Evolutionary conservation across 2,113 vertebrate genomes (phyloP).

Genomic region (Dendropsophus ebraccatus): DNA sequence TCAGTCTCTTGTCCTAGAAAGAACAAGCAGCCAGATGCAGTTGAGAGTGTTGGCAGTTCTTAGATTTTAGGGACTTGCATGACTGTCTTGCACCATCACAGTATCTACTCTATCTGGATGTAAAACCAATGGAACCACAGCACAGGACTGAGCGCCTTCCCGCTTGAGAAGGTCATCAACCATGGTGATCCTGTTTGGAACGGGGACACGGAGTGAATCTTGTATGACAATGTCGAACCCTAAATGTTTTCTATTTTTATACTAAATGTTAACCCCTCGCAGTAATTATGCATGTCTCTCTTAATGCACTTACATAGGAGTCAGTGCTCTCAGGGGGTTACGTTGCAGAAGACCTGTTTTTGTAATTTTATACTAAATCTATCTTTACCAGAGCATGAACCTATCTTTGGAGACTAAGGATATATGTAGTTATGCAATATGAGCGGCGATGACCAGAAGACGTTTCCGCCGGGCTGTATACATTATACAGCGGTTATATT

Average conservation of each 20-base stretch:
- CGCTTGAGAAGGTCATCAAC: not conserved
- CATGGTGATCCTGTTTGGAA: not conserved
- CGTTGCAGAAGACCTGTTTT: constrained; percentile 41
- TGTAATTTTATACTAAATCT: constrained; percentile 40
- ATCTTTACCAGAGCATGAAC: constrained; percentile 49
- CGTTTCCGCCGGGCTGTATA: not conserved
- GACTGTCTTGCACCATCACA: not conserved
- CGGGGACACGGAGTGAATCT: not conserved
- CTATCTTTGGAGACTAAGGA: constrained; percentile 28
- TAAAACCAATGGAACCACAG: not conserved
- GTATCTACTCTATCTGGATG: not conserved
- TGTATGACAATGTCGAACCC: not conserved
- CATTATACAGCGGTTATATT: not conserved
- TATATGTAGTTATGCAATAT: constrained; percentile 54
- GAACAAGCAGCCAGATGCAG: not conserved
- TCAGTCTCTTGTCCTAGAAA: not conserved
- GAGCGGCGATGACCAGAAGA: not conserved
- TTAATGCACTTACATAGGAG: constrained; percentile 35
- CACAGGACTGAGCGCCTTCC: not conserved
- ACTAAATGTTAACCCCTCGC: constrained; percentile 52
- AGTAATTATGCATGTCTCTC: constrained; percentile 53
- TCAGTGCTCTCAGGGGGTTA: constrained; percentile 57
- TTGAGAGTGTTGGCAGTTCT: not conserved
- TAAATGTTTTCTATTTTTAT: constrained; percentile 41
- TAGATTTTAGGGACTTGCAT: not conserved